Evolutionary conservation across 2,113 vertebrate species (phyloP), one percentile per base, ranked within the genome.

Genomic region (Salvelinus alpinus): DNA sequence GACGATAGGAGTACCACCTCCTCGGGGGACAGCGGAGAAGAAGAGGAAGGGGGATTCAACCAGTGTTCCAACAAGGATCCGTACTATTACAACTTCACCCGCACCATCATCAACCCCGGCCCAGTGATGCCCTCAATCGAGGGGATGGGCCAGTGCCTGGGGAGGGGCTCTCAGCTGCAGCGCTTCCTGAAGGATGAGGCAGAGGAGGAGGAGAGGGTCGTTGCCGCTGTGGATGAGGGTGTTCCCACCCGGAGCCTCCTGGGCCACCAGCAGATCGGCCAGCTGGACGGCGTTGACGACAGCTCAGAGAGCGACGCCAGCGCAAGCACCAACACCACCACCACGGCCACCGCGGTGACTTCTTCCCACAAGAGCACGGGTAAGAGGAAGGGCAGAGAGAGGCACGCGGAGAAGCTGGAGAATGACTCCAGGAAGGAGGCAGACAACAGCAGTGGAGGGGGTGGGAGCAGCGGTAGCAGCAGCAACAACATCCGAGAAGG

Each of bases 301-400:
- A 96, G 96, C 64, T 97, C 98, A 0, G 98, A 98, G 87, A 99
- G 97, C 0, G 97, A 99, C 12, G 94, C 95, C 1, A 98, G 97
- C 47, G 91, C 97, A 75, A 96, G 94, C 0, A 94, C 96, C 75
- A 94, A 86, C 82, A 93, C 92, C 70, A 89, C 91, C 12, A 88
- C 91, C 16, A 88, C 92, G 0, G 89, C 92, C 11, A 83, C 84
- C 38, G 38, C 44, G 1, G 20, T 91, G 6, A 86, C 92, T 4
- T 88, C 91, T 0, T 93, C 96, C 67, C 94, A 91, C 66, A 96
- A 97, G 62, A 91, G 67, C 66, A 79, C 89, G 81, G 77, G 90
- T 0, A 99, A 97, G 86, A 96, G 96, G 85, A 94, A 91, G 6
- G 84, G 91, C 51, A 95, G 97, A 82, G 97, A 99, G 38, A 95